Percentiles rank a stretch among this genome's conserved stretches.
phyloP scores from a whole-genome alignment of 2,888 invertebrate species.

The Tetragnatha montana region DNA sequence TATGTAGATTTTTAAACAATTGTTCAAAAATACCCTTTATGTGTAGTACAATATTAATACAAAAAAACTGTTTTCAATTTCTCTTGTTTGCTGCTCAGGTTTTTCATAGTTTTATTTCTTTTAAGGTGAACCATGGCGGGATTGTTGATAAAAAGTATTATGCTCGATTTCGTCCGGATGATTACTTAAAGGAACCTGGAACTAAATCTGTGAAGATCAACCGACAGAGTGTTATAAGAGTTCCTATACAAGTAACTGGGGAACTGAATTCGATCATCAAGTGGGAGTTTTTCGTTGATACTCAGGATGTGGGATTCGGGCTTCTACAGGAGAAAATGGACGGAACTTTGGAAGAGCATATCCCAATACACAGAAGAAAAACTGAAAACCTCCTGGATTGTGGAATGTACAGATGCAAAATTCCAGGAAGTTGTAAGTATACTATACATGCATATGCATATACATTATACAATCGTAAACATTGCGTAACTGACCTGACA shows the following conservation, averaged over 20 bases:
- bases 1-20: no score
- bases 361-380: not conserved
- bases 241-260: not conserved
- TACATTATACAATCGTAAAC: no score
- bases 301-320: not conserved
- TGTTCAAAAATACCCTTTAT: no score
- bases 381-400: not conserved
- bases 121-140: not conserved
- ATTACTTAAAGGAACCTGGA: not conserved
- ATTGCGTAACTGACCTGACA: no score
- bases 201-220: not conserved
- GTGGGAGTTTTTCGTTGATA: not conserved
- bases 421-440: not conserved
- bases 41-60: no score
- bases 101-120: no score
- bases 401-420: not conserved
- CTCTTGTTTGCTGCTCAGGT: no score
- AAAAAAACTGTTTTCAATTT: no score
- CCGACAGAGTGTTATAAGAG: not conserved
- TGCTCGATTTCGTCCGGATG: not conserved
- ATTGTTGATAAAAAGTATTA: not conserved
- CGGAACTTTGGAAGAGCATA: not conserved
- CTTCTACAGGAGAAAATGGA: not conserved
- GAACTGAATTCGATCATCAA: not conserved
- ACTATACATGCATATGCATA: no score